phyloP scores from a whole-genome alignment of 2,113 vertebrate genomes.

The Jacana jacana region DNA sequence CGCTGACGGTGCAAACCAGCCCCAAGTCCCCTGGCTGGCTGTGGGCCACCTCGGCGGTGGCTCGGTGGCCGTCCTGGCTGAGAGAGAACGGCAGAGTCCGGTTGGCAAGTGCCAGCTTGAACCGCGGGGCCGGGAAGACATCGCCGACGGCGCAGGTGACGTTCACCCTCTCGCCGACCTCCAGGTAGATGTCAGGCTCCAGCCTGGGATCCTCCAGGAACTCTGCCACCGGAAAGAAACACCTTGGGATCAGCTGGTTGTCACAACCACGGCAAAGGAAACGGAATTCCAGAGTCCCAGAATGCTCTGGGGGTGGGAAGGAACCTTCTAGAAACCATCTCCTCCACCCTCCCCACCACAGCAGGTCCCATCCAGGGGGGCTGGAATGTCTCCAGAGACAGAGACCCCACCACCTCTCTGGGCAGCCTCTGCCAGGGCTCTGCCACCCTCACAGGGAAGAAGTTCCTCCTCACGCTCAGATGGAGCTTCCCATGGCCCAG shows the following conservation, averaged over 20 bases:
- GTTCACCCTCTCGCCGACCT: background rate
- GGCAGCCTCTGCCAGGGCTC: too few relatives aligned
- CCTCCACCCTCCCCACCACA: too few relatives aligned
- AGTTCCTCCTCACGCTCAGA: too few relatives aligned
- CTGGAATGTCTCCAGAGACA: too few relatives aligned
- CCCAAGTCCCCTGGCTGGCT: fast-evolving
- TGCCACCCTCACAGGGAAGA: too few relatives aligned
- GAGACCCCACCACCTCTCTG: too few relatives aligned
- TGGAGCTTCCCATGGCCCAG: too few relatives aligned
- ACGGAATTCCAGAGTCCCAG: too few relatives aligned
- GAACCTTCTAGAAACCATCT: too few relatives aligned
- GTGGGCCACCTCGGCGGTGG: background rate
- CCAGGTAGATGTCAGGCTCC: background rate
- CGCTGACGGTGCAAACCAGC: background rate
- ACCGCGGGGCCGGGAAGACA: fast-evolving
- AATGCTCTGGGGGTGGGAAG: too few relatives aligned
- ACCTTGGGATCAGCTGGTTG: background rate
- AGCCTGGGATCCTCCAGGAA: background rate
- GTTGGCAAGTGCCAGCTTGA: background rate
- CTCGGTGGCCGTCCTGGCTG: background rate
- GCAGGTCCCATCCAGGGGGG: too few relatives aligned
- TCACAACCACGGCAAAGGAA: fast-evolving
- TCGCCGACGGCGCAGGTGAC: fast-evolving
- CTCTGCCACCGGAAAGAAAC: background rate
- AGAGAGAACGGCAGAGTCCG: fast-evolving